A percentile compares a stretch with the other conserved stretches of the same genome.
These are phyloP conservation scores for Gastracanthus pulcherrimus DNA, from an alignment of 2,888 invertebrate species.

Conservation along the genomic window DNA sequence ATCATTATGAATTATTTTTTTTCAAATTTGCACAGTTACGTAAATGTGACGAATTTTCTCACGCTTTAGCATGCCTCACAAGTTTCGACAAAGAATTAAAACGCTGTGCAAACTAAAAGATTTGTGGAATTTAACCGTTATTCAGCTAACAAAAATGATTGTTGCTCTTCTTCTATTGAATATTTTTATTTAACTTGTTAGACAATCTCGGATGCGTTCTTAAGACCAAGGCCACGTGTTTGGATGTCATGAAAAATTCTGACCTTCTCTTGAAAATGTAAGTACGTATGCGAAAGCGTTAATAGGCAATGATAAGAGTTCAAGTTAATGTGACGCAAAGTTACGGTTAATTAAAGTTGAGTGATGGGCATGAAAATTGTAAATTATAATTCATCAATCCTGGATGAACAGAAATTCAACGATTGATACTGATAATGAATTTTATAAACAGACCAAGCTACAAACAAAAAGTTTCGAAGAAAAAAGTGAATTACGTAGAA, in stretches of 20 bases:
- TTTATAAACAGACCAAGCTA: not conserved
- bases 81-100: not conserved
- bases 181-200: not conserved
- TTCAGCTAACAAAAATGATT: not conserved
- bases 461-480: too few species aligned
- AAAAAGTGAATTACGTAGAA: too few species aligned
- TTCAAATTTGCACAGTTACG: not conserved
- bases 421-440: not conserved
- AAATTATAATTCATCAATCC: not conserved
- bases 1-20: too few species aligned
- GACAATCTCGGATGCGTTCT: too few species aligned
- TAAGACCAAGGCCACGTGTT: too few species aligned
- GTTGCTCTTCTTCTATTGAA: not conserved
- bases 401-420: too few species aligned
- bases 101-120: not conserved
- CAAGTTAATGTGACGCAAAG: not conserved
- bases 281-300: too few species aligned
- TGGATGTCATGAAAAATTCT: too few species aligned
- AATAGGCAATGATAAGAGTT: not conserved
- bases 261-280: not conserved
- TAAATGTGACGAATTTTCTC: conserved; percentile 7
- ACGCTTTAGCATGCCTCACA: not conserved
- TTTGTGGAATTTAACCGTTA: not conserved
- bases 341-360: not conserved
- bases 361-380: not conserved